Evolutionary conservation across 1,140 invertebrate species (phyloP), one percentile per base, ranked within the genome.

Genomic region (Diabrotica virgifera): DNA sequence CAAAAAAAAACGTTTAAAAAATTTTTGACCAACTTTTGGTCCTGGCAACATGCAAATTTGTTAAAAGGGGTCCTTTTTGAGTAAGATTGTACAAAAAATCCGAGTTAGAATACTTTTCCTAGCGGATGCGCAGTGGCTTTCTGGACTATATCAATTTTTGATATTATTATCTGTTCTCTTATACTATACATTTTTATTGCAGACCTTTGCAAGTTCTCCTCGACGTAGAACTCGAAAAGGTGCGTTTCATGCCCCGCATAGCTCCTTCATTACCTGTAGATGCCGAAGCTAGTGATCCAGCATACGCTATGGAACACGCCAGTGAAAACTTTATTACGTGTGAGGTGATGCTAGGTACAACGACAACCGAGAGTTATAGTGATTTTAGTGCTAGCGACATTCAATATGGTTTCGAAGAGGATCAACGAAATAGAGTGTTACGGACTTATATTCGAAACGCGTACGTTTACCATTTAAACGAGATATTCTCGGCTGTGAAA

Each of bases 401-500:
- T 7, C 84, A 89, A 66, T 88, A 87, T 74, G 90, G 90, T 7
- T 89, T 92, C 72, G 90, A 91, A 71, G 87, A 90, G 64, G 88
- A 90, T 67, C 87, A 90, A 68, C 81, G 89, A 52, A 89, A 90
- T 70, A 83, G 87, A 11, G 83, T 91, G 58, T 80, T 90, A 35
- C 84, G 93, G 38, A 96, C 94, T 7, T 90, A 94, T 78, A 87
- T 92, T 37, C 83, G 94, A 66, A 97, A 96, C 83, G 85, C 92
- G 36, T 94, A 90, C 82, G 85, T 88, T 35, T 94, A 90, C 77
- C 94, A 96, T 77, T 84, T 94, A 68, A 94, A 95, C 80, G 94
- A 97, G 80, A 95, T 97, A 63, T 94, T 93, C 75, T 89, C 93
- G 35, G 93, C 94, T 7, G 86, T 97, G 9, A 82, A 91, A 36